Conservation (phyloP, 2,888 invertebrate genomes). For the Oscheius onirici region DNA sequence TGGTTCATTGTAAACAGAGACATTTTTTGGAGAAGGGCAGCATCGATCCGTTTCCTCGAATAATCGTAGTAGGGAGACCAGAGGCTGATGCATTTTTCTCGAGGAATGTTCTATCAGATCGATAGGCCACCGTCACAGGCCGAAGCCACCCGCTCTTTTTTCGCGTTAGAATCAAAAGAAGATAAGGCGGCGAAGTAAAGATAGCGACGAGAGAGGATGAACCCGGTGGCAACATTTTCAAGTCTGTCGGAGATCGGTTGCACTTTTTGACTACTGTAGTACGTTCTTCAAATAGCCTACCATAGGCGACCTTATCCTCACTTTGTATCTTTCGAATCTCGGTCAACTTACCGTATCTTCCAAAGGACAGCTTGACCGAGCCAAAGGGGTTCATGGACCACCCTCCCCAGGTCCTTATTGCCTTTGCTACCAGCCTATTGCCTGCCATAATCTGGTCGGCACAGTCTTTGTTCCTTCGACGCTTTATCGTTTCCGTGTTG, state of each 20-base stretch:
- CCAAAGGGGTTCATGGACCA: no score
- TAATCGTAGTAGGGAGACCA: not conserved
- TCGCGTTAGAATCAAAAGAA: conserved; percentile 15
- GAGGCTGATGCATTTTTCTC: not conserved
- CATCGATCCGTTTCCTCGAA: not conserved
- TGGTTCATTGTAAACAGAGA: not conserved
- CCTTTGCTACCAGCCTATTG: no score
- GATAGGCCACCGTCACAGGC: conserved; percentile 22
- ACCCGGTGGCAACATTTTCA: conserved; percentile 28
- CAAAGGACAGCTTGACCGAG: no score
- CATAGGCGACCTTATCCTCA: no score
- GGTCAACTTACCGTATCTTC: no score
- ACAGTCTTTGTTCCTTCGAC: not conserved
- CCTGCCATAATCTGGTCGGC: no score
- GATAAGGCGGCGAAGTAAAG: conserved; percentile 4
- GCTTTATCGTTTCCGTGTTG: not conserved
- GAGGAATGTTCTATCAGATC: conserved; percentile 1
- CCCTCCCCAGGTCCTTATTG: no score
- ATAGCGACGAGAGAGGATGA: not conserved
- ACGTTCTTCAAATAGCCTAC: not conserved
- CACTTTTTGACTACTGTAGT: not conserved
- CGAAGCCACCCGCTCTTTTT: conserved; percentile 30
- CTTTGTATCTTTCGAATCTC: no score
- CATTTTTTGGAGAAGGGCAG: not conserved
- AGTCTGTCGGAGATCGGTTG: not conserved